These are phyloP conservation scores for Setophaga coronata DNA, from an alignment of 2,113 vertebrate genomes.

Conservation along the genomic window DNA sequence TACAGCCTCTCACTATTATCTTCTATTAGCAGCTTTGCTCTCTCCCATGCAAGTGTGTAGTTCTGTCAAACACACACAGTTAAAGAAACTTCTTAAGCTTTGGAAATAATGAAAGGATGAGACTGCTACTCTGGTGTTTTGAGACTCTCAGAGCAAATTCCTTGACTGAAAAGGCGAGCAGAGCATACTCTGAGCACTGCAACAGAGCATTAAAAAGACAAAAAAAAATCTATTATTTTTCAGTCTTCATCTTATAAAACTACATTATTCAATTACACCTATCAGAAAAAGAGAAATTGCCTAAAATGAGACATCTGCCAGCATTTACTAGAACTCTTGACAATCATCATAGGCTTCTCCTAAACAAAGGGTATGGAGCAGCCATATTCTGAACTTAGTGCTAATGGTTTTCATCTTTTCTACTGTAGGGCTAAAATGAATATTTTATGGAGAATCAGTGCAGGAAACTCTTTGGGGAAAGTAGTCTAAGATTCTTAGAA, in stretches of 20 bases:
- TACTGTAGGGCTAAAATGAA: neutral
- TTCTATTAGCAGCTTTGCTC: neutral
- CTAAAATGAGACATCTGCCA: neutral
- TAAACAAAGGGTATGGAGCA: neutral
- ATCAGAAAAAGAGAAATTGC: neutral
- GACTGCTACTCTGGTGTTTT: neutral
- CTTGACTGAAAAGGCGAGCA: neutral
- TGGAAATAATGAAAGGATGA: neutral
- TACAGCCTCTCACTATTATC: neutral
- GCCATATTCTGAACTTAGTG: neutral
- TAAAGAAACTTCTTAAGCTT: neutral
- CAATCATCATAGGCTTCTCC: neutral
- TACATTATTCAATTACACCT: neutral
- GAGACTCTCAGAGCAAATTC: neutral
- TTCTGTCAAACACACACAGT: neutral
- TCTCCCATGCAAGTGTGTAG: neutral
- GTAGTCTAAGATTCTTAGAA: neutral
- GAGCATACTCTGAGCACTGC: neutral
- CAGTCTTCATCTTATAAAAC: neutral
- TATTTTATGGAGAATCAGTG: slow-evolving; percentile 4
- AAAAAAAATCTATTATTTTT: neutral
- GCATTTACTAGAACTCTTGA: neutral
- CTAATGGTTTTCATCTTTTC: slow-evolving; percentile 11
- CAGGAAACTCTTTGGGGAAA: neutral
- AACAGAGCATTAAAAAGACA: neutral